Conservation (phyloP, 2,888 invertebrate genomes). For the Acleris literana region DNA sequence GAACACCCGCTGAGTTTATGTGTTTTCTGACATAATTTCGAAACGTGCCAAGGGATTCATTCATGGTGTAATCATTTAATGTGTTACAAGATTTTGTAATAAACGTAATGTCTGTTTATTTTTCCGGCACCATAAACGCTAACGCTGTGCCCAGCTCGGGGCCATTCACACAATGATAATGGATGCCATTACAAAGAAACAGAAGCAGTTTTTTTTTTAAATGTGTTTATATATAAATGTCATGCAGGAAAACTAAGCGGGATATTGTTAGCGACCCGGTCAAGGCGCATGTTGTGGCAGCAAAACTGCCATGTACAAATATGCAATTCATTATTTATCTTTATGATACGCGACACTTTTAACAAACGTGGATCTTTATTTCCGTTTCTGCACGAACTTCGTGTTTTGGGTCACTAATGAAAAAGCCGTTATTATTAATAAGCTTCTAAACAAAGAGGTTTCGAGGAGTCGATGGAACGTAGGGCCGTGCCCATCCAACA, state of each 20-base stretch:
- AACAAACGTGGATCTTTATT: neutral
- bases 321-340: neutral
- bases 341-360: neutral
- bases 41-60: conserved; percentile 40
- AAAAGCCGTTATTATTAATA: too few relatives aligned
- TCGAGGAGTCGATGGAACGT: too few relatives aligned
- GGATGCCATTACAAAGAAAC: conserved; percentile 11
- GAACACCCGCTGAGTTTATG: conserved; percentile 41
- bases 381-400: conserved; percentile 5
- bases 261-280: conserved; percentile 20
- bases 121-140: conserved; percentile 15
- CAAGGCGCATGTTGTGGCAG: conserved; percentile 20
- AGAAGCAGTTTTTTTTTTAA: conserved; percentile 7
- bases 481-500: too few relatives aligned
- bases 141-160: neutral
- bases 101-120: conserved; percentile 35
- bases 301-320: conserved; percentile 2
- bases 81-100: conserved; percentile 28
- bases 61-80: conserved; percentile 37
- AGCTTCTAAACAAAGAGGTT: too few relatives aligned
- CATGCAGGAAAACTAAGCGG: conserved; percentile 14
- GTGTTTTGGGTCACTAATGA: neutral
- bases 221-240: neutral
- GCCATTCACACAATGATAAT: neutral
- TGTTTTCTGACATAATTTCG: conserved; percentile 41